phyloP scores from a whole-genome alignment of 2,888 invertebrate species.

The Agrilus mali region DNA sequence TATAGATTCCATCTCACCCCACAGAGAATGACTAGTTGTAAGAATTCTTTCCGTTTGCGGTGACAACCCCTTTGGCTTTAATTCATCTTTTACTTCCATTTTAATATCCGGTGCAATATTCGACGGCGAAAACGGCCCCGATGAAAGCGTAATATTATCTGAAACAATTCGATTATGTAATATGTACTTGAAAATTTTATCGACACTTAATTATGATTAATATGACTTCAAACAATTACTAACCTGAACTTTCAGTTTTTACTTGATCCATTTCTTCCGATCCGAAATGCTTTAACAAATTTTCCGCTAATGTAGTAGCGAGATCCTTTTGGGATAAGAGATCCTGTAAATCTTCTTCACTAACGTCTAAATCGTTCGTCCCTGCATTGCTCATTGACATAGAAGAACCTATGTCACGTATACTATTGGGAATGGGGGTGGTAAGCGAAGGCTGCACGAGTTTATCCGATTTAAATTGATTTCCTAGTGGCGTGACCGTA shows the following conservation, averaged over 20 bases:
- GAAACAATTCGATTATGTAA: slow-evolving; percentile 2
- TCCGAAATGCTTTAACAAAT: slow-evolving; percentile 74
- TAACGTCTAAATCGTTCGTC: slow-evolving; percentile 40
- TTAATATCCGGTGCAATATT: slow-evolving; percentile 20
- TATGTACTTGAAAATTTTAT: too few relatives aligned
- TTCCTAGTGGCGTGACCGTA: slow-evolving; percentile 28
- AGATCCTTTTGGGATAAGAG: slow-evolving; percentile 62
- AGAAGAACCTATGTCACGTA: slow-evolving; percentile 11
- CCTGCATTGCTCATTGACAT: slow-evolving; percentile 22
- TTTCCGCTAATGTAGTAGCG: slow-evolving; percentile 73
- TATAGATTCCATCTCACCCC: slow-evolving; percentile 31
- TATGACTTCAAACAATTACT: too few relatives aligned
- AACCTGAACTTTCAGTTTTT: slow-evolving; percentile 22
- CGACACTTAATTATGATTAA: too few relatives aligned
- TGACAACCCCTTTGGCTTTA: slow-evolving; percentile 26
- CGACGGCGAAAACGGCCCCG: slow-evolving; percentile 44
- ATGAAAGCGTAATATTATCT: slow-evolving; percentile 30
- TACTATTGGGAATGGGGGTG: slow-evolving; percentile 18
- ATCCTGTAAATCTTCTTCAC: slow-evolving; percentile 60
- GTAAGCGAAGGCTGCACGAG: slow-evolving; percentile 22
- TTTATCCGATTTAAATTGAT: slow-evolving; percentile 29
- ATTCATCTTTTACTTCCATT: slow-evolving; percentile 20
- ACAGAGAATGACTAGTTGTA: slow-evolving; percentile 43
- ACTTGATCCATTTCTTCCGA: slow-evolving; percentile 49
- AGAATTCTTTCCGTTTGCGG: slow-evolving; percentile 24